Conservation (phyloP, 2,113 vertebrate genomes). For the Egretta garzetta region DNA sequence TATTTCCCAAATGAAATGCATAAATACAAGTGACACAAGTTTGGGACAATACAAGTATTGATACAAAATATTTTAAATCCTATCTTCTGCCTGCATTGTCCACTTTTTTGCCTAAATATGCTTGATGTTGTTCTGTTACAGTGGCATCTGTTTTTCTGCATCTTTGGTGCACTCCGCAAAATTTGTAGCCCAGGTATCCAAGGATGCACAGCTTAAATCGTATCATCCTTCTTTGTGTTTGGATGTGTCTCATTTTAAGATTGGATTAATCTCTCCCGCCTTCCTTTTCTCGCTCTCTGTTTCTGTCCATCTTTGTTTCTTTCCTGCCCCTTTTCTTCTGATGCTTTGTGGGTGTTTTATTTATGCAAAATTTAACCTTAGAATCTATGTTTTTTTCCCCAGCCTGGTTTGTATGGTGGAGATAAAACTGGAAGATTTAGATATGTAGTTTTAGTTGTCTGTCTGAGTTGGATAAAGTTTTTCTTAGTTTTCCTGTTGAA, state of each 20-base stretch:
- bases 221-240: background rate
- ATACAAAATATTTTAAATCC: background rate
- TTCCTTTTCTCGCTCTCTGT: background rate
- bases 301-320: background rate
- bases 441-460: constrained; percentile 61
- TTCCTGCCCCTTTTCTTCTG: background rate
- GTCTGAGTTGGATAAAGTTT: constrained; percentile 76
- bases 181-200: background rate
- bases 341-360: background rate
- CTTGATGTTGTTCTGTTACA: background rate
- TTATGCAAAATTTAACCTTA: constrained; percentile 71
- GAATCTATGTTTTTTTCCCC: constrained; percentile 72
- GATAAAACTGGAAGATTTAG: constrained; percentile 80
- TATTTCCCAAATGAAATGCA: background rate
- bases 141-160: background rate
- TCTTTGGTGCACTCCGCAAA: background rate
- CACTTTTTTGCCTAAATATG: background rate
- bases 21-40: background rate
- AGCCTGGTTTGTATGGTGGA: constrained; percentile 65
- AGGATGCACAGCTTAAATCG: background rate
- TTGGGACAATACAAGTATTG: background rate
- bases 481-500: constrained; percentile 67
- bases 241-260: background rate
- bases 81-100: background rate
- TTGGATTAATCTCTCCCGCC: background rate